Conservation (phyloP, 2,888 invertebrate genomes). For the Aphrophora alni region DNA sequence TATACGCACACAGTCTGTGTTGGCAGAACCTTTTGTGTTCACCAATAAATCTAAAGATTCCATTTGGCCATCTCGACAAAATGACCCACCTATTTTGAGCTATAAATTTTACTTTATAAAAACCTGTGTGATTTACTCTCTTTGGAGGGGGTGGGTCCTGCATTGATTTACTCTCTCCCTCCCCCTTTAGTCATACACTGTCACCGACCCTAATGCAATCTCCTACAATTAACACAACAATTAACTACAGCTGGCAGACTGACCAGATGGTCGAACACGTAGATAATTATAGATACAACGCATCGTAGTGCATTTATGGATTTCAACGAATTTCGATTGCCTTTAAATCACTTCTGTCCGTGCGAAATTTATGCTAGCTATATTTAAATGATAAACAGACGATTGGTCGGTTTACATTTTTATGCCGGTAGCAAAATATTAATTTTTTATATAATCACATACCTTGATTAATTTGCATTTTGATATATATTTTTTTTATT, state of each 20-base stretch:
- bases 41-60: neutral
- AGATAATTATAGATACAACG: neutral
- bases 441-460: no score
- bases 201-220: neutral
- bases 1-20: neutral
- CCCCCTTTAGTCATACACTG: neutral
- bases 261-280: neutral
- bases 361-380: neutral
- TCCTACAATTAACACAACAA: slow-evolving; percentile 1
- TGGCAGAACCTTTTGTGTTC: neutral
- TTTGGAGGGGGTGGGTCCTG: neutral
- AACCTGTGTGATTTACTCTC: neutral
- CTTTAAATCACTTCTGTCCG: neutral
- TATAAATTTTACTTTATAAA: neutral
- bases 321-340: neutral
- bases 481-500: no score
- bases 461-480: no score
- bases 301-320: neutral
- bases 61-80: slow-evolving; percentile 5
- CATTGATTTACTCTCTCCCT: neutral
- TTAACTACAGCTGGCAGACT: neutral
- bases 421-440: no score
- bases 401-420: no score
- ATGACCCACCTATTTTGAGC: neutral
- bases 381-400: no score